Conservation (phyloP, 2,888 invertebrate species). For the Dryobotodes eremita region DNA sequence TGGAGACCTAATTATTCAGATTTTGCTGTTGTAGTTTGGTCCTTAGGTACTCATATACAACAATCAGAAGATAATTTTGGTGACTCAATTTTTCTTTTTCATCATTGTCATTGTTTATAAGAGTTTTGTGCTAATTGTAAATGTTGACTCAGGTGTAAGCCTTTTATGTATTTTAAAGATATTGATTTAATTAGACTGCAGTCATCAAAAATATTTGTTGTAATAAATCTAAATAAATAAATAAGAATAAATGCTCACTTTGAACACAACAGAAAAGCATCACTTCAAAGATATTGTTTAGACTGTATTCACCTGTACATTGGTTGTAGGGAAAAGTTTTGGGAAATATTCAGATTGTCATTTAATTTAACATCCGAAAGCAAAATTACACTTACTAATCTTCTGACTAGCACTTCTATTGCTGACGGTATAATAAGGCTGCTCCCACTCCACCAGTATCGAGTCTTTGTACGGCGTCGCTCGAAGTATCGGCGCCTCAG, state of each 20-base stretch:
- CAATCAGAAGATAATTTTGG: too few species aligned
- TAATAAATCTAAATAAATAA: too few species aligned
- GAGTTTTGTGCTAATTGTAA: too few species aligned
- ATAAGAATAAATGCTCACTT: too few species aligned
- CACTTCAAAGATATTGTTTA: background rate
- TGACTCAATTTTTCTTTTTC: too few species aligned
- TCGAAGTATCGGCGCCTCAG: conserved; percentile 92
- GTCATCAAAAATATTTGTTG: too few species aligned
- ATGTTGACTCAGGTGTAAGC: too few species aligned
- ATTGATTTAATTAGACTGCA: too few species aligned
- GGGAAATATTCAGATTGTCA: background rate
- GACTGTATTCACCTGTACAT: background rate
- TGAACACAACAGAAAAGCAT: background rate
- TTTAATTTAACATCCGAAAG: background rate
- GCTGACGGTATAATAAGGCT: conserved; percentile 83
- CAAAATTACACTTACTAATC: conserved; percentile 79
- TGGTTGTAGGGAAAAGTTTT: background rate
- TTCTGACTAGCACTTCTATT: conserved; percentile 83
- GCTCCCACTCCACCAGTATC: conserved; percentile 92
- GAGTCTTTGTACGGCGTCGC: conserved; percentile 88
- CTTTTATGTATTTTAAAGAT: too few species aligned
- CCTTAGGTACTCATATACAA: background rate
- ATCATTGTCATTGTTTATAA: too few species aligned
- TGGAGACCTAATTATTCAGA: background rate
- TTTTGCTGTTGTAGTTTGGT: background rate